Percentiles rank a stretch among this genome's conserved stretches.
Conservation (phyloP, 2,113 vertebrate species). For the Orientallactaga bullata region DNA sequence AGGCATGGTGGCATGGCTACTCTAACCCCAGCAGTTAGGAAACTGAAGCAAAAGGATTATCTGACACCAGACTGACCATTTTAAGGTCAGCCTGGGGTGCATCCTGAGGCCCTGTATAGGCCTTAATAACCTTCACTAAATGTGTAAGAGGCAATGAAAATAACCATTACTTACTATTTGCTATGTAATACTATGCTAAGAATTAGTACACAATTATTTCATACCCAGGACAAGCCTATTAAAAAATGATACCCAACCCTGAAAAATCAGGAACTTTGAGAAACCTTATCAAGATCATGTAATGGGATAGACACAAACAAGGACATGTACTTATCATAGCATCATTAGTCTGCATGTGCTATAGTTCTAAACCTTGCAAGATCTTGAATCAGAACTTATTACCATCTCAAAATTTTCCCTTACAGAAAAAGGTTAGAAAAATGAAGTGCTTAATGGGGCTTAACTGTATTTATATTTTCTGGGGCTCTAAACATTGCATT, state of each 20-base stretch:
- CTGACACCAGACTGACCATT: not conserved
- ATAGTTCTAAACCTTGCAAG: not conserved
- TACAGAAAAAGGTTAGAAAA: not conserved
- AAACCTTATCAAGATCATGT: not conserved
- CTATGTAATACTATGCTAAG: not conserved
- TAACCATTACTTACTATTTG: conserved; percentile 21
- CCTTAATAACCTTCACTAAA: not conserved
- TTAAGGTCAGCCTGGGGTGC: not conserved
- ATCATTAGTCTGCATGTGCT: not conserved
- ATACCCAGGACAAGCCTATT: not conserved
- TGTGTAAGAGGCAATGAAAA: not conserved
- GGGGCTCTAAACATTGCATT: not conserved
- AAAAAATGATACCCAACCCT: not conserved
- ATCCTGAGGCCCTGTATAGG: not conserved
- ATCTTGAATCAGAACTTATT: not conserved
- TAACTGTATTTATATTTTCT: not conserved
- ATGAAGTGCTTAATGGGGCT: not conserved
- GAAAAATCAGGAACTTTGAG: not conserved
- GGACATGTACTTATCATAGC: not conserved
- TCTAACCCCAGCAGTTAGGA: not conserved
- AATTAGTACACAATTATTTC: conserved; percentile 11
- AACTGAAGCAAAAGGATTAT: not conserved
- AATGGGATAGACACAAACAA: not conserved
- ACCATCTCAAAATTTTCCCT: not conserved
- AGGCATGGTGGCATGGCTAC: not conserved